These are phyloP conservation scores for Drosophila eohydei DNA, from an alignment of 2,888 invertebrate species.

Conservation along the genomic window DNA sequence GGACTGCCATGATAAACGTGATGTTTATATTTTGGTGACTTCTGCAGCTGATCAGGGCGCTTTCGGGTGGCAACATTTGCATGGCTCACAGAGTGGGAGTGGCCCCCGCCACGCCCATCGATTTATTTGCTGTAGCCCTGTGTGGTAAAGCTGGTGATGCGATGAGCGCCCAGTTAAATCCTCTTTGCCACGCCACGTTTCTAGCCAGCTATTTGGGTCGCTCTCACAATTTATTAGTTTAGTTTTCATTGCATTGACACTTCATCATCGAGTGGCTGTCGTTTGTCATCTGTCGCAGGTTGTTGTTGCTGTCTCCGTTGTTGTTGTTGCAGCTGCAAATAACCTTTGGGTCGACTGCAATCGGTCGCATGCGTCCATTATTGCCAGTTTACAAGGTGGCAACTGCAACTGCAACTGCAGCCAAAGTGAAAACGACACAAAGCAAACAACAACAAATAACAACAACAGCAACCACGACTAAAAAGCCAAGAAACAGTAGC, in stretches of 20 bases:
- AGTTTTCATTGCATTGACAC: constrained; percentile 82
- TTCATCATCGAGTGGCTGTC: constrained; percentile 80
- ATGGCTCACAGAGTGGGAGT: constrained; percentile 6
- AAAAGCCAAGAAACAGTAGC: constrained; percentile 68
- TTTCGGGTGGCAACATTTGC: constrained; percentile 8
- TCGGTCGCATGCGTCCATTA: constrained; percentile 59
- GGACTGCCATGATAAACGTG: constrained; percentile 11
- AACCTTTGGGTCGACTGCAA: constrained; percentile 67
- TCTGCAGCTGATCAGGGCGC: constrained; percentile 7
- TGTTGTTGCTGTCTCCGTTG: constrained; percentile 27
- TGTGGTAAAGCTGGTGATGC: constrained; percentile 8
- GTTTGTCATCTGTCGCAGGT: constrained; percentile 73
- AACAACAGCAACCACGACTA: constrained; percentile 6
- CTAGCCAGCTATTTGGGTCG: constrained; percentile 80
- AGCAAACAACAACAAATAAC: constrained; percentile 12
- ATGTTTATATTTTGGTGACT: constrained; percentile 7
- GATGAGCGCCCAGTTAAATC: constrained; percentile 65
- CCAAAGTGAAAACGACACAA: constrained; percentile 71
- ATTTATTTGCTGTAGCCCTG: background rate
- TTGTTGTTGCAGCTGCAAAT: constrained; percentile 39
- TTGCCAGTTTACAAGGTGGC: constrained; percentile 61
- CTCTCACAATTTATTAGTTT: constrained; percentile 81
- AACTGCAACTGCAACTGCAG: constrained; percentile 42
- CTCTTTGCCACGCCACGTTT: constrained; percentile 76
- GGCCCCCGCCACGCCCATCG: background rate